Evolutionary conservation across 2,888 invertebrate species (phyloP), one percentile per base, ranked within the genome.

Genomic region (Cancer borealis): DNA sequence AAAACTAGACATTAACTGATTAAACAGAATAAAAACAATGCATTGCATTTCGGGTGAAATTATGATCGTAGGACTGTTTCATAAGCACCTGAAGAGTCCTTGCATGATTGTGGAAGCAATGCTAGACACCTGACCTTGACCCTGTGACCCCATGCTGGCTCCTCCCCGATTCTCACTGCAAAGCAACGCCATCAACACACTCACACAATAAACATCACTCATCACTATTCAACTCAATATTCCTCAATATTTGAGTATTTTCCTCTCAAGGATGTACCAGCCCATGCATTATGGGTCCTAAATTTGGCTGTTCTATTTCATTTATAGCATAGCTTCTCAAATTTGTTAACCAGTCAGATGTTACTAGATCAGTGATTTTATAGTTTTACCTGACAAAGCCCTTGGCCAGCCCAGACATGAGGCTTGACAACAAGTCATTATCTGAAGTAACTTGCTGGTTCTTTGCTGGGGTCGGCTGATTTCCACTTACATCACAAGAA

Each of bases 391-490:
- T 92, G 87, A 92, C 73, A 84, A 88, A 39, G 8, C 92, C 88
- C 60, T 92, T 84, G 8, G 87, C 87, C 2, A 92, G 54, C 4
- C 92, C 92, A 49, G 54, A 87, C n/a, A 87, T 92, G 88, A 92
- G 84, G 45, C 92, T 92, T n/a, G 92, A 88, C 5, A 92, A 12
- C n/a, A 92, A 4, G 39, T 92, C 92, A 46, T 92, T 88, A n/a
- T 92, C 60, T 45, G 84, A 84, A 54, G 26, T 92, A 10, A 54
- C 92, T 46, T 73, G 73, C 91, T 79, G 45, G 91, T 45, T 91
- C 26, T 39, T 73, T 47, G 91, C 8, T 79, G 91, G 39, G 46
- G 46, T 91, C 8, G 46, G 46, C 47, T 91, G 91, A 79, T 91
- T 91, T 14, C 91, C 91, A 79, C 91, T 91, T 73, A 60, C n/a